Evolutionary conservation across 2,888 invertebrate species (phyloP), one percentile per base, ranked within the genome.

Genomic region (Anaspis maculata): DNA sequence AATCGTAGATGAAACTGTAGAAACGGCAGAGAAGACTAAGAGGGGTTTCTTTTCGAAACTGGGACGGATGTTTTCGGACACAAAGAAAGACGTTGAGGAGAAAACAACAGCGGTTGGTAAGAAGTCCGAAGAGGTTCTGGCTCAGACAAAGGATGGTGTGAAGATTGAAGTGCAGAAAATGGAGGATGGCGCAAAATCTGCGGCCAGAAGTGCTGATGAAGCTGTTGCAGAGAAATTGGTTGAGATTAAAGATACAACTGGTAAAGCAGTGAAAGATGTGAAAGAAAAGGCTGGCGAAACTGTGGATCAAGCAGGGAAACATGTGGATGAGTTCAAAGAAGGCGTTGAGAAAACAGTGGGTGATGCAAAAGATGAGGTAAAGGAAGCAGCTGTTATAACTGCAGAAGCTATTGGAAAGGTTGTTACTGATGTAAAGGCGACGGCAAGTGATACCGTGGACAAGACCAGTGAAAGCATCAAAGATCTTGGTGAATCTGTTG

Each of bases 281-380:
- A 19, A 25, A 13, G 13, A 24, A 32, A 26, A 29, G 6, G 11
- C 15, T 15, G 13, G 27, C 27, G 23, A 37, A 27, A 22, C 24
- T 10, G 10, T 22, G 3, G 36, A 36, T 3, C 2, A 10, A 3
- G 10, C 15, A 10, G 21, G 39, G 1, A 30, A 43, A 13, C 45
- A 34, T 15, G 39, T 42, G n/a, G n/a, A n/a, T n/a, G n/a, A n/a
- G n/a, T n/a, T n/a, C 1, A 44, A 52, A 3, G 52, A 48, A 1
- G 42, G 34, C 2, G 27, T 42, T 7, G 48, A 52, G 9, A 46
- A 52, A 16, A 32, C 47, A 13, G 5, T 33, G 7, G 39, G 39
- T 29, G 41, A 39, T 32, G 30, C 25, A 19, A 43, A 36, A 29
- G 21, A 30, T 4, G 9, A 28, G 16, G 40, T 36, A 27, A 34